Percentiles rank a stretch among this genome's conserved stretches.
phyloP scores from a whole-genome alignment of 2,113 vertebrate species.

The Pterocles gutturalis region DNA sequence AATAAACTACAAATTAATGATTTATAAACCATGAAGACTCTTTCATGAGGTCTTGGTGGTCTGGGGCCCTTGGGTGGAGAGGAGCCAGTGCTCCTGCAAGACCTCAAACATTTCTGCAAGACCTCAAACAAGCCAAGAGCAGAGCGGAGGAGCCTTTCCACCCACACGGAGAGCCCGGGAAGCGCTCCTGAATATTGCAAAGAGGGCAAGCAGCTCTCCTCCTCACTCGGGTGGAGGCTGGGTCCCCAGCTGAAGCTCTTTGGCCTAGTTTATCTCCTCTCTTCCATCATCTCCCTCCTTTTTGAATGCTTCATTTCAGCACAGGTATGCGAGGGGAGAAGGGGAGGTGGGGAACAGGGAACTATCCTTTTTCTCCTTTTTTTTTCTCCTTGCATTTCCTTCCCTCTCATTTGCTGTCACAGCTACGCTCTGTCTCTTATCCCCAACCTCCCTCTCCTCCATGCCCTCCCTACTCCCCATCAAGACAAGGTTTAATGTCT shows the following conservation, averaged over 20 bases:
- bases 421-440: background rate
- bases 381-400: background rate
- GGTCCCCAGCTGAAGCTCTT: conserved; percentile 19
- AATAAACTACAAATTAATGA: background rate
- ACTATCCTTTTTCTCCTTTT: background rate
- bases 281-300: background rate
- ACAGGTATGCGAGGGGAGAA: background rate
- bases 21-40: background rate
- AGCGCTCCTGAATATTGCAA: conserved; percentile 2
- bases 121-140: fast-evolving
- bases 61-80: too few relatives aligned
- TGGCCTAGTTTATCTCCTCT: conserved; percentile 32
- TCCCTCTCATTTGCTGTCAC: background rate
- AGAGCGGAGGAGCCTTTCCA: background rate
- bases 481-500: conserved; percentile 58
- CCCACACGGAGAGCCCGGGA: fast-evolving
- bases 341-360: background rate
- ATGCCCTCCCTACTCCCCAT: background rate
- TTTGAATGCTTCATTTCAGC: background rate
- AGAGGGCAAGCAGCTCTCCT: background rate
- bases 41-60: background rate
- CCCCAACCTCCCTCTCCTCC: background rate
- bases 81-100: background rate
- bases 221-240: fast-evolving
- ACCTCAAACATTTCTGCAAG: background rate